These are phyloP conservation scores for Tapirus terrestris DNA, from an alignment of 2,113 vertebrate species.

Conservation along the genomic window DNA sequence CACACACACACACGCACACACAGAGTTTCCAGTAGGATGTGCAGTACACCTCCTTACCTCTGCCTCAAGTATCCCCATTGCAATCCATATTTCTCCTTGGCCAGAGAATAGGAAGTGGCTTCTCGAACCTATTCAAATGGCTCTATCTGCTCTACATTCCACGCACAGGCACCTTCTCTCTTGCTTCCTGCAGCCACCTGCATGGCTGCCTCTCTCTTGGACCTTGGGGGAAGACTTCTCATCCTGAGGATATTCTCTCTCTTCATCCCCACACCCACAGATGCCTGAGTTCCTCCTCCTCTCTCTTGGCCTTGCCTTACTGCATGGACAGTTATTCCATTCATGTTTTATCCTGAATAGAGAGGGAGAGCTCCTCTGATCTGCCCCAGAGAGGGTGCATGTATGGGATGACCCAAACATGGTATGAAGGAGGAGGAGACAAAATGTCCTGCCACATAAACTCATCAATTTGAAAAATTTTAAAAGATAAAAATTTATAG, in stretches of 20 bases:
- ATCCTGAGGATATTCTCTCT: background rate
- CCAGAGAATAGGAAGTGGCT: background rate
- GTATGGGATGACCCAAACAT: background rate
- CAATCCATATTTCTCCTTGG: background rate
- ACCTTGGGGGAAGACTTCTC: background rate
- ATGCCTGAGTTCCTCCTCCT: background rate
- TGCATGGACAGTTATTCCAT: fast-evolving
- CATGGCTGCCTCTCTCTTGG: too few relatives aligned
- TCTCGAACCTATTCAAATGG: background rate
- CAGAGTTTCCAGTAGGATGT: background rate
- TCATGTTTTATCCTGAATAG: background rate
- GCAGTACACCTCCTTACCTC: background rate
- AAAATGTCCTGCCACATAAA: background rate
- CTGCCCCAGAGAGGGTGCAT: fast-evolving
- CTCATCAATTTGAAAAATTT: background rate
- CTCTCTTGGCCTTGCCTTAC: background rate
- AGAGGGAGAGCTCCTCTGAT: background rate
- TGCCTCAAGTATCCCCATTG: too few relatives aligned
- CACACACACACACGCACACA: background rate
- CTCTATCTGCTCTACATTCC: fast-evolving
- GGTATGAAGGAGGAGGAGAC: background rate
- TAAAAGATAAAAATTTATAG: background rate
- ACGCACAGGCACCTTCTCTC: background rate
- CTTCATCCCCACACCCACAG: background rate
- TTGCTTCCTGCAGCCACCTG: background rate